A percentile compares a stretch with the other conserved stretches of the same genome.
phyloP scores from a whole-genome alignment of 1,140 invertebrate species.

The Oreohelix idahoensis region DNA sequence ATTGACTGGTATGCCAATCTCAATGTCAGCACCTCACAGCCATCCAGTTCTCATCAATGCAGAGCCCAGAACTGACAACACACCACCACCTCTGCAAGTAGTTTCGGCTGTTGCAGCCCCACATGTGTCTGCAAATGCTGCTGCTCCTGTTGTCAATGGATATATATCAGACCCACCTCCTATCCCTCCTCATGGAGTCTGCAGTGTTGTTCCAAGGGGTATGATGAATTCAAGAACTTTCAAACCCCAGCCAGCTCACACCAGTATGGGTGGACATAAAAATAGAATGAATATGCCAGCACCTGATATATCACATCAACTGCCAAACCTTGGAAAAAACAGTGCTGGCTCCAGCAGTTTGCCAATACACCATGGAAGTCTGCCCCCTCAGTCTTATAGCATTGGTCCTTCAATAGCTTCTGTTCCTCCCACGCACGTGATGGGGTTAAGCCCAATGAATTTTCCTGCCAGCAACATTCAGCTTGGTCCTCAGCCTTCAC shows the following conservation, averaged over 20 bases:
- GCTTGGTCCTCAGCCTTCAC: not conserved
- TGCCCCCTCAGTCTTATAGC: not conserved
- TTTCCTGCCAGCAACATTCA: slow-evolving; percentile 12
- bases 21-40: slow-evolving; percentile 24
- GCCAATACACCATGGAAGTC: not conserved
- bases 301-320: slow-evolving; percentile 1
- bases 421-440: not conserved
- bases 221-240: not conserved
- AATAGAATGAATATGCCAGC: slow-evolving; percentile 47
- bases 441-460: not conserved
- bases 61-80: slow-evolving; percentile 6
- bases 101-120: not conserved
- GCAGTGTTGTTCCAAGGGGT: not conserved
- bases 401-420: slow-evolving; percentile 5
- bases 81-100: not conserved
- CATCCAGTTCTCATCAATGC: not conserved
- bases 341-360: not conserved
- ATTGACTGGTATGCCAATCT: slow-evolving; percentile 10
- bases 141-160: slow-evolving; percentile 14
- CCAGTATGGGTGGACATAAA: slow-evolving; percentile 32
- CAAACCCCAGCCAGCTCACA: slow-evolving; percentile 37
- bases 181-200: not conserved
- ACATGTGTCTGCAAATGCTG: not conserved
- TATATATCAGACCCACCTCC: slow-evolving; percentile 38
- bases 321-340: not conserved